Evolutionary conservation across 2,113 vertebrate genomes (phyloP), one percentile per base, ranked within the genome.

Genomic region (Tenrec ecaudatus): DNA sequence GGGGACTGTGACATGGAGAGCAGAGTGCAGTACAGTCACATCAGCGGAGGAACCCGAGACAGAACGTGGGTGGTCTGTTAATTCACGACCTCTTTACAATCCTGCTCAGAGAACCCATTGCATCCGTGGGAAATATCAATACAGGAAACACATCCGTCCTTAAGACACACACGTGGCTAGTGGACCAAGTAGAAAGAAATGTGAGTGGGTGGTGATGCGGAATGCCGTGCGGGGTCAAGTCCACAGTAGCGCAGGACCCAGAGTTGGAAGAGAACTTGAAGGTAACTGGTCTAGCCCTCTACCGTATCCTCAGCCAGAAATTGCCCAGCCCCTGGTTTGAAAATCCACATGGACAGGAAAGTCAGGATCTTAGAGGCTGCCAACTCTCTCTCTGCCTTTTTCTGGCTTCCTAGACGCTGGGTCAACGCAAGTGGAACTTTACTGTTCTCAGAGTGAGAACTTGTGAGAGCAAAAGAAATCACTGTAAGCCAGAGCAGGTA

Each of bases 91-190:
- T 71, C 86, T 90, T 79, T 86, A 69, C 40, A 93, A 85, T 91
- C 91, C 68, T 31, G 38, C 81, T 83, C 83, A 92, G 82, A 69
- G 80, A 86, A 53, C 80, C 82, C 73, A 73, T 36, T 82, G 90
- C 92, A 38, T 81, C 40, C 76, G 73, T 90, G 58, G 93, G 93
- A 96, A 93, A 83, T 93, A 95, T 76, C n/a, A 12, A 80, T 71
- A 82, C 33, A 91, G 80, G 92, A 91, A 94, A 88, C 69, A 73
- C 71, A 88, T 96, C 68, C 71, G 88, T 96, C 82, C 80, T 57
- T 96, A 36, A 96, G 79, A 73, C 27, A 77, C 96, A 95, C 95
- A 91, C 57, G 86, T 36, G 75, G 77, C 64, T 89, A 66, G 68
- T 86, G 82, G 94, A 79, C 71, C 90, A 86, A 88, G n/a, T 1